Percentiles rank a stretch among this genome's conserved stretches.
These are phyloP conservation scores for Bombus polaris DNA, from an alignment of 1,140 invertebrate genomes.

Conservation along the genomic window DNA sequence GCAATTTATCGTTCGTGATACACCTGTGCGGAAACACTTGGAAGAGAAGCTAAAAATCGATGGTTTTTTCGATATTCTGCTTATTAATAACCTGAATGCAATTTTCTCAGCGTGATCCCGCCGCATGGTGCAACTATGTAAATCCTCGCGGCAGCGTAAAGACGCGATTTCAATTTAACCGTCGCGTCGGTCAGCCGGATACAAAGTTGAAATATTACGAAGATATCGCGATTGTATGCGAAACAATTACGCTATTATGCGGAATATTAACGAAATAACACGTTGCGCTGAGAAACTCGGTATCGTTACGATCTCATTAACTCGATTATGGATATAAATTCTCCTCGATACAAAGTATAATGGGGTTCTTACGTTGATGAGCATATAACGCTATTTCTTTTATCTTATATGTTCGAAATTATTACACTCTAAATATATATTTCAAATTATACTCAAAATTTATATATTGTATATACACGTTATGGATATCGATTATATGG, in stretches of 20 bases:
- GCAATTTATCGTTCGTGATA: slow-evolving; percentile 16
- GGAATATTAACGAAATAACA: slow-evolving; percentile 20
- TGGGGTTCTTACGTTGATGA: neutral
- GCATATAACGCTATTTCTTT: neutral
- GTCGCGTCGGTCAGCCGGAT: slow-evolving; percentile 11
- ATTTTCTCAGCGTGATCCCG: slow-evolving; percentile 40
- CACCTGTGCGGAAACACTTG: neutral
- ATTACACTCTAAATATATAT: neutral
- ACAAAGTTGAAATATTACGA: slow-evolving; percentile 27
- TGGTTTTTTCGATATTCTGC: slow-evolving; percentile 6
- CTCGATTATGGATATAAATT: neutral
- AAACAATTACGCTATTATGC: neutral
- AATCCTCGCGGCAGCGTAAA: slow-evolving; percentile 8
- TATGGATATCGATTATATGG: neutral
- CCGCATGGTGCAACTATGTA: slow-evolving; percentile 9
- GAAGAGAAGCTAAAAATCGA: neutral
- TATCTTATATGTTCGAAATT: neutral
- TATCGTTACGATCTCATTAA: slow-evolving; percentile 15
- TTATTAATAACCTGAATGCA: slow-evolving; percentile 38
- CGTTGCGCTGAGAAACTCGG: neutral
- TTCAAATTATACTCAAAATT: neutral
- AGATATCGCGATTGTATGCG: neutral
- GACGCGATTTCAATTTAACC: slow-evolving; percentile 35
- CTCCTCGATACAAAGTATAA: neutral
- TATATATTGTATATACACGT: neutral